Base-by-base conservation (phyloP, 2,888 invertebrate genomes). In the Trichacis sp. region DNA sequence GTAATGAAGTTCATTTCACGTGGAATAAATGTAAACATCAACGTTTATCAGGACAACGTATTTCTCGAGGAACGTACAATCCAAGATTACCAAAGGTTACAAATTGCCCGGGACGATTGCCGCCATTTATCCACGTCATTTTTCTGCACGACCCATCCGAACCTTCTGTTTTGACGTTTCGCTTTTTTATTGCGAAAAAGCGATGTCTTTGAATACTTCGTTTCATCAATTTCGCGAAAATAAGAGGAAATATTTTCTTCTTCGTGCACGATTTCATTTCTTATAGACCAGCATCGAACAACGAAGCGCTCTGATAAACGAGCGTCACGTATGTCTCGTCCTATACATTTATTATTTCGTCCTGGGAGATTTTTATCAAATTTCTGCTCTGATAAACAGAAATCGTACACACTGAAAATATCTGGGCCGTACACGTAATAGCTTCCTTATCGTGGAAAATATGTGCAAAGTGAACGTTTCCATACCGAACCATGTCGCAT, bases 321-420 rank as follows among this genome's bases (percentile, higher is more conserved):
- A 56, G 55, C 49, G 46, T 52, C 66, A 59, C 61, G 65, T 61
- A 57, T 45, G 47, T 29, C 19, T 58, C 55, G 65, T 58, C 57
- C 58, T 48, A 61, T 66, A 59, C 67, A 67, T 67, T 63, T 63
- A 67, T 67, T 67, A 67, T 67, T 63, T 67, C 40, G 59, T 56
- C 59, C 49, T 55, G 33, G 52, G 40, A 56, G 57, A 63, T 67
- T 63, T 59, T 59, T 62, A 66, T 66, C 62, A 63, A 67, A 63
- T 56, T 68, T 64, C 64, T 61, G 57, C 61, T 45, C 68, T 57
- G 64, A 68, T 64, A 68, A 68, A 64, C 68, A 63, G 54, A 57
- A 64, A 68, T 68, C 57, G 68, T 43, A 47, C 68, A 61, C 64
- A 60, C 56, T 52, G 64, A 11, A 29, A 48, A 40, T 63, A 67